Conservation (phyloP, 2,113 vertebrate genomes). For the Chloroceryle aenea region DNA sequence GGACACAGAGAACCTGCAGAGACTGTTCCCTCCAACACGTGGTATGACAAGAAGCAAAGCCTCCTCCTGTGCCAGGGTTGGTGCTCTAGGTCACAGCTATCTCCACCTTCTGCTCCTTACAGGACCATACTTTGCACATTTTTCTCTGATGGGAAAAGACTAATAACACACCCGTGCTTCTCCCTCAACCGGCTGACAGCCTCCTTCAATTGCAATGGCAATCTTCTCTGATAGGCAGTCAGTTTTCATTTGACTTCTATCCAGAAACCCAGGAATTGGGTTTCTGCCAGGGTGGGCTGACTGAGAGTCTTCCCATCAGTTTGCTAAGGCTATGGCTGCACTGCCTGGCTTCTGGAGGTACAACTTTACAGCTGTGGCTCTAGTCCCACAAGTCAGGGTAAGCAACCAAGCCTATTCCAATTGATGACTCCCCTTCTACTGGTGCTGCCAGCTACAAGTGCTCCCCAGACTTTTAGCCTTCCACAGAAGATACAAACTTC, state of each 20-base stretch:
- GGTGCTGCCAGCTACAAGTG: neutral
- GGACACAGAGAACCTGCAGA: neutral
- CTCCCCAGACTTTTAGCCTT: neutral
- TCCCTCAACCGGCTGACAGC: neutral
- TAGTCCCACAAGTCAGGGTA: accelerated
- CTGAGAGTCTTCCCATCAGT: neutral
- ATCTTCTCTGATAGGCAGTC: neutral
- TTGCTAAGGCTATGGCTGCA: neutral
- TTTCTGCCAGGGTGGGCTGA: neutral
- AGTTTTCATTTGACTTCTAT: neutral
- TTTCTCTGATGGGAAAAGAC: neutral
- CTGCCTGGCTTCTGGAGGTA: neutral
- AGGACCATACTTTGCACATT: neutral
- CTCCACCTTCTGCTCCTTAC: neutral
- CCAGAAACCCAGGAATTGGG: neutral
- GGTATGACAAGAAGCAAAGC: neutral
- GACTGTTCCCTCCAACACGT: neutral
- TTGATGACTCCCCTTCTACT: neutral
- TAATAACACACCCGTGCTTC: neutral
- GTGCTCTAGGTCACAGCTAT: neutral
- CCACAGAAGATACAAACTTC: neutral
- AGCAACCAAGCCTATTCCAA: neutral
- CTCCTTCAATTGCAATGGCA: accelerated
- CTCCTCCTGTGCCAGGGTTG: accelerated
- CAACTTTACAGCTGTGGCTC: neutral